These are phyloP conservation scores for Myrmecobius fasciatus DNA, from an alignment of 2,113 vertebrate genomes.

Conservation along the genomic window DNA sequence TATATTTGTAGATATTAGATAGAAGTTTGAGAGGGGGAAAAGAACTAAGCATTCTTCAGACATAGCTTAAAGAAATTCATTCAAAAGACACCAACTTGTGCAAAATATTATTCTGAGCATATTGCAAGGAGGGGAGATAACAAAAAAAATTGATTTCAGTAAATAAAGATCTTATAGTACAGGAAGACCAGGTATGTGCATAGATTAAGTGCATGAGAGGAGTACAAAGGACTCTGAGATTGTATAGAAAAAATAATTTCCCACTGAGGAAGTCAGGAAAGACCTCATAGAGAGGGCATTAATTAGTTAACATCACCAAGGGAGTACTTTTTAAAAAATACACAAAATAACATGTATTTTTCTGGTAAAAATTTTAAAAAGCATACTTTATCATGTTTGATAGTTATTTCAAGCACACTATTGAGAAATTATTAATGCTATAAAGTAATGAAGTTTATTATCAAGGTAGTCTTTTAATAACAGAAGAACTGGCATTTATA, in stretches of 20 bases:
- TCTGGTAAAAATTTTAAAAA: slow-evolving; percentile 6
- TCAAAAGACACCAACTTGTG: not conserved
- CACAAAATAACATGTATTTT: not conserved
- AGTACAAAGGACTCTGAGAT: not conserved
- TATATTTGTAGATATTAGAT: not conserved
- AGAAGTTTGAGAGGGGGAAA: not conserved
- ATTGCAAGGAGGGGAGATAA: not conserved
- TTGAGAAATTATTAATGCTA: slow-evolving; percentile 14
- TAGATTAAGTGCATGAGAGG: not conserved
- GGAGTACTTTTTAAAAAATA: not conserved
- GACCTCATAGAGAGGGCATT: not conserved
- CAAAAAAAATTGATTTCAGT: not conserved
- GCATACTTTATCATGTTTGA: not conserved
- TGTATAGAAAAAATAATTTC: not conserved
- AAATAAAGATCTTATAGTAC: not conserved
- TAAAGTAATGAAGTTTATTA: not conserved
- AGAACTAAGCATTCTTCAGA: not conserved
- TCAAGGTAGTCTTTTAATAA: not conserved
- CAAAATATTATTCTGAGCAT: not conserved
- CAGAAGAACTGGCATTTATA: not conserved
- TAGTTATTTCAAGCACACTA: not conserved
- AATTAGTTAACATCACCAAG: not conserved
- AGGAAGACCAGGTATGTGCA: not conserved
- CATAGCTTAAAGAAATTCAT: not conserved
- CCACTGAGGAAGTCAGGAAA: not conserved